These are phyloP conservation scores for Microtus pennsylvanicus DNA, from an alignment of 2,113 vertebrate genomes.

Conservation along the genomic window DNA sequence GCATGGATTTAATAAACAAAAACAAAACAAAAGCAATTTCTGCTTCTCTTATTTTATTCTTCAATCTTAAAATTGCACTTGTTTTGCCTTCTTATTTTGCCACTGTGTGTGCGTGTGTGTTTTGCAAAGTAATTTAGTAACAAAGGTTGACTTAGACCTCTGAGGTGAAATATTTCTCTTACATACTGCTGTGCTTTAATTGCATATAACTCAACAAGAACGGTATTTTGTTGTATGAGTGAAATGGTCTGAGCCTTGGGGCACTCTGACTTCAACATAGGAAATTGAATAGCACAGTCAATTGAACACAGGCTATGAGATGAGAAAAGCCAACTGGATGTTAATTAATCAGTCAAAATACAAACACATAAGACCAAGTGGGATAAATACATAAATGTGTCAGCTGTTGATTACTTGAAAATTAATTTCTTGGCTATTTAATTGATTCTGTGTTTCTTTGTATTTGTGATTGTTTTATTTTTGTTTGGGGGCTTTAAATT, in stretches of 20 bases:
- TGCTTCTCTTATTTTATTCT: constrained; percentile 21
- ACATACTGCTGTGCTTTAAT: constrained; percentile 60
- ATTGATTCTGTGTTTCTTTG: constrained; percentile 57
- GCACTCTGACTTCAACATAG: constrained; percentile 33
- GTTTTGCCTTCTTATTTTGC: constrained; percentile 67
- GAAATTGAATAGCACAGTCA: constrained; percentile 71
- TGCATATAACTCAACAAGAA: constrained; percentile 50
- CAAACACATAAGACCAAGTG: background rate
- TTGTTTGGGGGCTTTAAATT: constrained; percentile 41
- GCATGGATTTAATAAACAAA: background rate
- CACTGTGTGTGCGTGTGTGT: constrained; percentile 44
- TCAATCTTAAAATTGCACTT: background rate
- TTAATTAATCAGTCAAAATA: constrained; percentile 72
- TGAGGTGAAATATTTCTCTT: constrained; percentile 69
- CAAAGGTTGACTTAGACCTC: background rate
- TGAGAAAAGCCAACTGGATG: constrained; percentile 47
- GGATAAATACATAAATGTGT: constrained; percentile 58
- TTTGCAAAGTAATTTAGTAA: constrained; percentile 72
- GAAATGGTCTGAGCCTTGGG: constrained; percentile 34
- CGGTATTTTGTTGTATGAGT: background rate
- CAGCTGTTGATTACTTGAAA: constrained; percentile 45
- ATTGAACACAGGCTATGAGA: constrained; percentile 66
- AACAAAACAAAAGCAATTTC: constrained; percentile 26
- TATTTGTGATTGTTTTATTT: constrained; percentile 14
- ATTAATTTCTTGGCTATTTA: constrained; percentile 58